These are phyloP conservation scores for Dasysyrphus tricinctus DNA, from an alignment of 2,888 invertebrate species.

Conservation along the genomic window DNA sequence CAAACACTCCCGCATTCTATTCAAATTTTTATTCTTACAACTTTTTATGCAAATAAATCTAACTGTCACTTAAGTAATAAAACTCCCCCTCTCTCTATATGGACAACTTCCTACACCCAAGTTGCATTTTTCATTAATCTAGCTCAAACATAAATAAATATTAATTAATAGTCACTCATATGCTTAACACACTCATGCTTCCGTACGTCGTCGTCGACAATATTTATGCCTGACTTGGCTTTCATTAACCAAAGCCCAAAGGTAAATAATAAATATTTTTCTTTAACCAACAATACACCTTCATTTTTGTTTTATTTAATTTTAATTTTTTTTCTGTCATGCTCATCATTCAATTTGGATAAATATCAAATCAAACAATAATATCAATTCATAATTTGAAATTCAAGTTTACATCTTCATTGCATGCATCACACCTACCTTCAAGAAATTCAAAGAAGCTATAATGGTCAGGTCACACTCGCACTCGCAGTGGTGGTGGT, in stretches of 20 bases:
- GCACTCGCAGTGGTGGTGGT: neutral
- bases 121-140: conserved; percentile 18
- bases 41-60: conserved; percentile 30
- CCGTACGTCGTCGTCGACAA: neutral
- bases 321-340: neutral
- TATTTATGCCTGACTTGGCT: conserved; percentile 19
- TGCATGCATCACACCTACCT: conserved; percentile 33
- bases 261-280: conserved; percentile 26
- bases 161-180: conserved; percentile 6
- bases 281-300: neutral
- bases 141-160: conserved; percentile 31
- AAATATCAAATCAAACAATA: conserved; percentile 4
- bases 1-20: conserved; percentile 26
- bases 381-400: neutral
- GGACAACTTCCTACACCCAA: conserved; percentile 27
- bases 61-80: conserved; percentile 4
- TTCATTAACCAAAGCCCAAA: conserved; percentile 24
- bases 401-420: conserved; percentile 14
- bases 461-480: conserved; percentile 25
- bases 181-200: neutral
- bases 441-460: conserved; percentile 12
- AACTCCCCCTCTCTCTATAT: conserved; percentile 19
- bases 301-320: neutral
- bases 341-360: neutral
- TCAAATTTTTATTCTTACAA: conserved; percentile 32